Conservation (phyloP, 2,113 vertebrate genomes). For the Agelaius tricolor region DNA sequence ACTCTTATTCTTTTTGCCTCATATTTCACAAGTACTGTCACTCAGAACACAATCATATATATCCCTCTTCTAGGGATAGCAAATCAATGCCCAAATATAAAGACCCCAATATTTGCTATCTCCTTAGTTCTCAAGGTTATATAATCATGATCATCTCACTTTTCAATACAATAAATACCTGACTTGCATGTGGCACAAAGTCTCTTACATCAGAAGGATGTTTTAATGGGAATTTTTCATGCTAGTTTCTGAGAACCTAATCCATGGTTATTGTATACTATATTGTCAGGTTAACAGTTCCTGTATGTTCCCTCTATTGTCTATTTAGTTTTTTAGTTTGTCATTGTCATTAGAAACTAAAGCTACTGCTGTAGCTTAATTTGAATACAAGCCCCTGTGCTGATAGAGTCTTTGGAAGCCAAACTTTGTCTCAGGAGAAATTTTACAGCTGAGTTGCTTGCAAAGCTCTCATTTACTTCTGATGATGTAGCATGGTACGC, state of each 20-base stretch:
- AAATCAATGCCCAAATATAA: neutral
- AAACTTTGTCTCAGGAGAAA: constrained; percentile 5
- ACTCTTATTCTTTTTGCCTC: neutral
- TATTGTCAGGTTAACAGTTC: neutral
- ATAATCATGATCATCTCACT: neutral
- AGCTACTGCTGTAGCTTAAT: neutral
- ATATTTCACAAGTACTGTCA: neutral
- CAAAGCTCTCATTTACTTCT: neutral
- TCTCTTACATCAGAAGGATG: neutral
- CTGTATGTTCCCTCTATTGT: neutral
- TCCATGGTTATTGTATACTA: neutral
- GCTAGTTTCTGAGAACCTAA: neutral
- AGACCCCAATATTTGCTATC: neutral
- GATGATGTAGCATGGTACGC: neutral
- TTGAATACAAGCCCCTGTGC: neutral
- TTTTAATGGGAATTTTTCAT: neutral
- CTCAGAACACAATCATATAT: neutral
- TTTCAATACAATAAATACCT: neutral
- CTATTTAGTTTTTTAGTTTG: neutral
- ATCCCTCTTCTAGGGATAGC: neutral
- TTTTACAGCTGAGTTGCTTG: neutral
- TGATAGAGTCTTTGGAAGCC: neutral
- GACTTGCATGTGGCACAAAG: neutral
- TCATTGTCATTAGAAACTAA: neutral
- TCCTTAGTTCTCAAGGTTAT: neutral